These are phyloP conservation scores for Cactoblastis cactorum DNA, from an alignment of 2,888 invertebrate species.

Conservation along the genomic window DNA sequence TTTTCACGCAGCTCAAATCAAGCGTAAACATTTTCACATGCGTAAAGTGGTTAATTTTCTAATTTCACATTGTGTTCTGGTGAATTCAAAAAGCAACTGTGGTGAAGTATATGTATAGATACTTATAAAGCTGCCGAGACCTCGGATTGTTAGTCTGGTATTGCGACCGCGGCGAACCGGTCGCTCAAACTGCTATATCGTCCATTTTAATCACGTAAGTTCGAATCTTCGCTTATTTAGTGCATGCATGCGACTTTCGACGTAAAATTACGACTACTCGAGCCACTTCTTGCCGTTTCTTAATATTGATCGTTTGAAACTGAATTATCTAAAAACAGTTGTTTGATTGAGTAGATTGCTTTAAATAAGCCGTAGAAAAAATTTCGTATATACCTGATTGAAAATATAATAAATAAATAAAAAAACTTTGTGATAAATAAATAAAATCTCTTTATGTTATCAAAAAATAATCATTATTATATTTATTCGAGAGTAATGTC, in stretches of 20 bases:
- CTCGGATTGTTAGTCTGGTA: constrained; percentile 66
- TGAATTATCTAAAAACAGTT: background rate
- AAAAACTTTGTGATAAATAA: too few species aligned
- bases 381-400: too few species aligned
- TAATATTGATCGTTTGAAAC: background rate
- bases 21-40: background rate
- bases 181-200: too few species aligned
- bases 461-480: too few species aligned
- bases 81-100: constrained; percentile 5
- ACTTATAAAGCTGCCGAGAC: constrained; percentile 51
- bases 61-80: constrained; percentile 4
- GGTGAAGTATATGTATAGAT: constrained; percentile 45
- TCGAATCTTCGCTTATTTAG: constrained; percentile 10
- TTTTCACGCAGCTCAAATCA: background rate
- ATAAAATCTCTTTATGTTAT: too few species aligned
- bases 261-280: background rate
- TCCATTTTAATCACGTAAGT: constrained; percentile 9
- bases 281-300: background rate
- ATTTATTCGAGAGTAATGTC: too few species aligned
- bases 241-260: constrained; percentile 12
- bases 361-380: background rate
- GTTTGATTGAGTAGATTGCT: background rate
- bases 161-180: constrained; percentile 56
- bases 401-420: background rate
- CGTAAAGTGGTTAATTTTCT: background rate